These are phyloP conservation scores for Beaufortia kweichowensis DNA, from an alignment of 2,113 vertebrate genomes.

Conservation along the genomic window DNA sequence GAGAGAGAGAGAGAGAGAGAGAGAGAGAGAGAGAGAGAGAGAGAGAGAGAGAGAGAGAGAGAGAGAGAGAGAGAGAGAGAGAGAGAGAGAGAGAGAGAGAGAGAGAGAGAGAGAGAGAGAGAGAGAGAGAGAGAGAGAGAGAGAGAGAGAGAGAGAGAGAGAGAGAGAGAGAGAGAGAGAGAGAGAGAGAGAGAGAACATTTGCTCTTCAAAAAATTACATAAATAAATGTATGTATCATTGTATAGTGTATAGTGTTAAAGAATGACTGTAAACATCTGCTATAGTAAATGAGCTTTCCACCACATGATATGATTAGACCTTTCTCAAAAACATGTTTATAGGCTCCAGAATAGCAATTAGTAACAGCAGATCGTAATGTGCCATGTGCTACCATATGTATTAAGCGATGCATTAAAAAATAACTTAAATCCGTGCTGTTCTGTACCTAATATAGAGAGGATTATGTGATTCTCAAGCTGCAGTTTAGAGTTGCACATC, in stretches of 20 bases:
- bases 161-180: background rate
- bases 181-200: constrained; percentile 8
- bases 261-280: background rate
- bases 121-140: constrained; percentile 1
- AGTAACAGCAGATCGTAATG: background rate
- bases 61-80: constrained; percentile 2
- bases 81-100: constrained; percentile 6
- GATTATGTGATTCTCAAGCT: constrained; percentile 12
- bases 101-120: constrained; percentile 1
- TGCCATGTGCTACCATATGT: background rate
- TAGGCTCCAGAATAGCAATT: constrained; percentile 16
- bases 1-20: constrained; percentile 5
- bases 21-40: constrained; percentile 10
- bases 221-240: background rate
- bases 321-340: constrained; percentile 22
- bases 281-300: constrained; percentile 23
- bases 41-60: constrained; percentile 1
- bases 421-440: background rate
- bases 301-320: constrained; percentile 25
- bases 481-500: constrained; percentile 8
- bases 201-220: constrained; percentile 29
- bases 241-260: background rate
- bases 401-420: constrained; percentile 10
- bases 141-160: constrained; percentile 1
- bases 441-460: constrained; percentile 13